Evolutionary conservation across 2,797 vertebrate species (phyloP).

Genomic region (Myotis planiceps): DNA sequence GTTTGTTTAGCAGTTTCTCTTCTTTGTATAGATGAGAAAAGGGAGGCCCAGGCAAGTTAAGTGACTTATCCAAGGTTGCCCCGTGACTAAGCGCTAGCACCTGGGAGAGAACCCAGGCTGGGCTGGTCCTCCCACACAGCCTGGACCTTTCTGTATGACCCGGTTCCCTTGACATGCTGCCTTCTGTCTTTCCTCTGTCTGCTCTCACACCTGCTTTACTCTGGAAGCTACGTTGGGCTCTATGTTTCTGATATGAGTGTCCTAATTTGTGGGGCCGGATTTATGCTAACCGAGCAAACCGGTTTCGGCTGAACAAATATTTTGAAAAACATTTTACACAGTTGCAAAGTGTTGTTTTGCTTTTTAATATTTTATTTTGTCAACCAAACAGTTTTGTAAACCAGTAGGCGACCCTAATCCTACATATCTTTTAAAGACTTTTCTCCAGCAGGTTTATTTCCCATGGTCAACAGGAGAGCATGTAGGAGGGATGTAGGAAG

Average conservation of each 20-base stretch:
- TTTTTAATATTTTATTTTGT: conserved; percentile 36
- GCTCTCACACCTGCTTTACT: not conserved
- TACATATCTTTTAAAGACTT: not conserved
- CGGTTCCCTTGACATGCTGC: no score
- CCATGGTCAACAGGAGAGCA: not conserved
- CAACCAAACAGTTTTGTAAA: conserved; percentile 22
- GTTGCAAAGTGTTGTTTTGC: not conserved
- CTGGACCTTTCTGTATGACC: rapidly evolving
- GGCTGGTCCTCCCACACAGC: no score
- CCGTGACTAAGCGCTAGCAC: rapidly evolving
- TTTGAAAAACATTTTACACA: not conserved
- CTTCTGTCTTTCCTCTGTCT: not conserved
- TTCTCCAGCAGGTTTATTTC: not conserved
- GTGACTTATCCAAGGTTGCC: not conserved
- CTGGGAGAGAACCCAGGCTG: not conserved
- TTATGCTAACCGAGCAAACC: not conserved
- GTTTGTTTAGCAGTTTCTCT: not conserved
- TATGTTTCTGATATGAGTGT: not conserved
- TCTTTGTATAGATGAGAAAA: not conserved
- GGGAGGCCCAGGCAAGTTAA: not conserved
- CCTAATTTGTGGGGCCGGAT: not conserved
- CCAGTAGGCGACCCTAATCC: not conserved
- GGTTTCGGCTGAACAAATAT: not conserved
- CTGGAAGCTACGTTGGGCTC: not conserved
- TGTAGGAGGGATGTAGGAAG: not conserved